phyloP scores from a whole-genome alignment of 2,113 vertebrate genomes.

The Ciconia stormi region DNA sequence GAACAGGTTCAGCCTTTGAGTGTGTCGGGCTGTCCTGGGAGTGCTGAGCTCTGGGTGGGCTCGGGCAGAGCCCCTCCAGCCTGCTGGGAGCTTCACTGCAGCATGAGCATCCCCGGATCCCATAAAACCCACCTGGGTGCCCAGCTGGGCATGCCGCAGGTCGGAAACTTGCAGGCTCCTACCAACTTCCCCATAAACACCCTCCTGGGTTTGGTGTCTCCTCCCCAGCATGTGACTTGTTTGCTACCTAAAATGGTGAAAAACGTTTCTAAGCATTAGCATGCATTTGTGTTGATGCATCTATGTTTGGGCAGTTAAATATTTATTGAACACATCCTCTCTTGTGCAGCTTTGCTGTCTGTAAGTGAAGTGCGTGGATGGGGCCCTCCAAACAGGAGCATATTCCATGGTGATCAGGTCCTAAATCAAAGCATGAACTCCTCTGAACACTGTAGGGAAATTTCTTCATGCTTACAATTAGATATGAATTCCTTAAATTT shows the following conservation, averaged over 20 bases:
- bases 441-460: neutral
- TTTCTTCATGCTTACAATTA: neutral
- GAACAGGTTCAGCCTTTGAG: too few species aligned
- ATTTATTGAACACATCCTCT: fast-evolving
- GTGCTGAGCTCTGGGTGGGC: neutral
- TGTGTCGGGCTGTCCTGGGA: too few species aligned
- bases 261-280: fast-evolving
- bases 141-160: fast-evolving
- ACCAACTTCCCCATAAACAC: neutral
- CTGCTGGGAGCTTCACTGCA: neutral
- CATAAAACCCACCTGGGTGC: fast-evolving
- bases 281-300: too few species aligned
- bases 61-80: neutral
- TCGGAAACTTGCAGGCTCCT: neutral
- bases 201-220: neutral
- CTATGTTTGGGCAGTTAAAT: neutral
- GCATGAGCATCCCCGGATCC: neutral
- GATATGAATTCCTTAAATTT: neutral
- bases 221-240: neutral
- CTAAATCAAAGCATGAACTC: neutral
- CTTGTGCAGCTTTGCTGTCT: neutral
- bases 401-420: fast-evolving
- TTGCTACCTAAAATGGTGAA: neutral
- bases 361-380: fast-evolving
- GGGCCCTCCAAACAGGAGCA: neutral